Conservation (phyloP, 2,797 vertebrate genomes). For the Clarias platycephalus region DNA sequence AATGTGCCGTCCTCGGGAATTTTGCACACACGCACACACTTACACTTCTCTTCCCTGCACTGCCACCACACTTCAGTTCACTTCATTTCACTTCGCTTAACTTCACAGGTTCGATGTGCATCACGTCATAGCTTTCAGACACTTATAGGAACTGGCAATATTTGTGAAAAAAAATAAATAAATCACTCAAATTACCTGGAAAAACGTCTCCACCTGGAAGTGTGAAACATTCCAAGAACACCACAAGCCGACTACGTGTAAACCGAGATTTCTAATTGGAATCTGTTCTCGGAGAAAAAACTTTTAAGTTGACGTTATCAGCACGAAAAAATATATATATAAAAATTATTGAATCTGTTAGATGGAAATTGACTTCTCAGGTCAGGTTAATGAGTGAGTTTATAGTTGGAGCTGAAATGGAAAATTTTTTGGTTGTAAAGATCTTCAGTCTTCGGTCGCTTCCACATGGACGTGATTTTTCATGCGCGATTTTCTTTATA, state of each 20-base stretch:
- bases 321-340: neutral
- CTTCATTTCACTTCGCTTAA: conserved; percentile 11
- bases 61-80: neutral
- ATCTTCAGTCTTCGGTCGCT: too few species aligned
- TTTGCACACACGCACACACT: neutral
- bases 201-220: neutral
- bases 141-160: neutral
- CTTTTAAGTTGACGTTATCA: neutral
- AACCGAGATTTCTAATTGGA: neutral
- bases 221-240: neutral
- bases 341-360: neutral
- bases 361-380: neutral
- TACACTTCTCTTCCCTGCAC: neutral
- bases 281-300: neutral
- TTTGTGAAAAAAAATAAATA: neutral
- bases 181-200: neutral
- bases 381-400: neutral
- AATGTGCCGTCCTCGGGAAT: neutral
- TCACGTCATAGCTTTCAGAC: neutral
- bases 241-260: neutral
- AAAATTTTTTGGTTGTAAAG: too few species aligned
- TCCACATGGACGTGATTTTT: too few species aligned
- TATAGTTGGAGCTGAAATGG: neutral
- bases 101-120: conserved; percentile 8
- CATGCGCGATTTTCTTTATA: too few species aligned